Evolutionary conservation across 2,888 invertebrate species (phyloP).

Genomic region (Polydesmus complanatus): DNA sequence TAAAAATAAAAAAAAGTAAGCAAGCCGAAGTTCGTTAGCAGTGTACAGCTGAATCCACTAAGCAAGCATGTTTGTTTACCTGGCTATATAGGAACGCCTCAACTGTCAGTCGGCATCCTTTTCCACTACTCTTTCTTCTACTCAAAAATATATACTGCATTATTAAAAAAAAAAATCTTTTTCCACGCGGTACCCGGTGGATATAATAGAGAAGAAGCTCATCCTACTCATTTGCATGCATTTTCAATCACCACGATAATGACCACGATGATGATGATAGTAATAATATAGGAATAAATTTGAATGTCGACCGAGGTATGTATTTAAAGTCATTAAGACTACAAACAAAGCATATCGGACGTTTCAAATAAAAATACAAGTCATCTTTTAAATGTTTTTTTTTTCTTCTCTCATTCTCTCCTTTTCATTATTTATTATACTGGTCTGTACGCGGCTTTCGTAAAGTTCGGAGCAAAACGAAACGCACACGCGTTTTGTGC

Average conservation of each 20-base stretch:
- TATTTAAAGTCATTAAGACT: neutral
- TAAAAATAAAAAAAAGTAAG: no score
- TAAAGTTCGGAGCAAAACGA: no score
- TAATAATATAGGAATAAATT: neutral
- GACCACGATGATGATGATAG: neutral
- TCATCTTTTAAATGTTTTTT: no score
- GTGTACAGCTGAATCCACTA: neutral
- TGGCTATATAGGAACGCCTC: neutral
- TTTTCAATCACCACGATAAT: neutral
- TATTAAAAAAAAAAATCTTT: neutral
- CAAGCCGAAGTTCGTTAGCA: no score
- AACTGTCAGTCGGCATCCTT: neutral
- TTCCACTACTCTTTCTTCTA: neutral
- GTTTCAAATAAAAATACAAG: neutral
- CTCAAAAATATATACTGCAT: no score
- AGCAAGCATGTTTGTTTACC: neutral
- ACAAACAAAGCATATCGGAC: neutral
- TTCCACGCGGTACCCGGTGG: no score
- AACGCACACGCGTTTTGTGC: no score
- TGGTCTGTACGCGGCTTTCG: no score
- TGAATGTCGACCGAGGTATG: neutral
- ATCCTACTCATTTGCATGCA: neutral
- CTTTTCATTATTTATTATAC: no score
- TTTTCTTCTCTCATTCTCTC: no score
- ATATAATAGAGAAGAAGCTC: no score